Evolutionary conservation across 2,888 invertebrate genomes (phyloP), one percentile per base, ranked within the genome.

Genomic region (Acanthoscelides obtectus): DNA sequence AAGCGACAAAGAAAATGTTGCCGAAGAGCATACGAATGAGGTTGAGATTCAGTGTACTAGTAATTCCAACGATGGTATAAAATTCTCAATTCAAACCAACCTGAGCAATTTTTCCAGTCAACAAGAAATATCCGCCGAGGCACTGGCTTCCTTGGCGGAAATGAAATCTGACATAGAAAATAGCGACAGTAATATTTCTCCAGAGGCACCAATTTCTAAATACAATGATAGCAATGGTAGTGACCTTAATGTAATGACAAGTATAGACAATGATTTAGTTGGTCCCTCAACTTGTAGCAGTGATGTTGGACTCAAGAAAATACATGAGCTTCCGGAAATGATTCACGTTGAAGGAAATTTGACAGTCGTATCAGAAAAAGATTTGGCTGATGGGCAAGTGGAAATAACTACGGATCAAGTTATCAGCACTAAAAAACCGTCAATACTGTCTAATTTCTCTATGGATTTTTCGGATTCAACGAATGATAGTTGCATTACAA

Each of bases 321-420:
- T 22, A 64, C 17, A 19, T 22, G 64, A 12, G 64, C 78, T 78
- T 69, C 73, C 81, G 17, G 81, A 83, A 71, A 68, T 81, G 25
- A 83, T 88, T 66, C 86, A 86, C 80, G 85, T 87, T 0, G 88
- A 89, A 82, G 88, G 88, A 84, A 89, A 89, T 86, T 86, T 89
- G 85, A 89, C 89, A 79, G 88, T 89, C 2, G 82, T 84, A 66
- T 85, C 86, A 17, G 84, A 85, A 73, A 82, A 82, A 75, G 84
- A 83, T 77, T 77, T 86, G 69, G 83, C 80, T 2, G 83, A 85
- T 70, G 80, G 81, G 22, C 89, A 89, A 80, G 87, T 87, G 0
- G 87, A 89, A 20, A 89, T 89, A 79, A 88, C 89, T 6, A 86
- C 88, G 0, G 78, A 79, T 4, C 75, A 77, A 68, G 76, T 79